Conservation (phyloP, 2,113 vertebrate species). For the Falco punctatus region DNA sequence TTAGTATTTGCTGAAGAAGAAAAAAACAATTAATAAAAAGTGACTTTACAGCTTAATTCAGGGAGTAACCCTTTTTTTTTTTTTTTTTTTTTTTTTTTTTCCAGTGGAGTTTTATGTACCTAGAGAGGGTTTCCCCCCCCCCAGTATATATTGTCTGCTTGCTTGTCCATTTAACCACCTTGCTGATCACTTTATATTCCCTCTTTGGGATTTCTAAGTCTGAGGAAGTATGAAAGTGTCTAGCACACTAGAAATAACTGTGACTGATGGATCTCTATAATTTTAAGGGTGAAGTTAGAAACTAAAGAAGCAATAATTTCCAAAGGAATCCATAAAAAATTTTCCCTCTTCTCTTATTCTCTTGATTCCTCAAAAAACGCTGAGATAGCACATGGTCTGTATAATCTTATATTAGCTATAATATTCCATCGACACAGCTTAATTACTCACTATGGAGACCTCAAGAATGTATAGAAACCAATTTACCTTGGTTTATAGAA, state of each 20-base stretch:
- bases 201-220: not conserved
- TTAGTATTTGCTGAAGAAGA: not conserved
- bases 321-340: not conserved
- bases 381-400: not conserved
- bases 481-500: not conserved
- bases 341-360: not conserved
- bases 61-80: not conserved
- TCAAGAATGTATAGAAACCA: not conserved
- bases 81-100: not conserved
- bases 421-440: not conserved
- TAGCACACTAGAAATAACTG: not conserved
- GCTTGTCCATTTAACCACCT: not conserved
- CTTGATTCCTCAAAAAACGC: not conserved
- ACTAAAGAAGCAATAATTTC: not conserved
- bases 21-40: not conserved
- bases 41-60: not conserved
- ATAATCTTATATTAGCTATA: not conserved
- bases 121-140: not conserved
- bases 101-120: not conserved
- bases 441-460: not conserved
- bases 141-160: not conserved
- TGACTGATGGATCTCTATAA: not conserved
- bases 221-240: not conserved
- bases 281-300: not conserved
- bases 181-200: not conserved